phyloP scores from a whole-genome alignment of 1,140 invertebrate genomes.

The Lucilia sericata region DNA sequence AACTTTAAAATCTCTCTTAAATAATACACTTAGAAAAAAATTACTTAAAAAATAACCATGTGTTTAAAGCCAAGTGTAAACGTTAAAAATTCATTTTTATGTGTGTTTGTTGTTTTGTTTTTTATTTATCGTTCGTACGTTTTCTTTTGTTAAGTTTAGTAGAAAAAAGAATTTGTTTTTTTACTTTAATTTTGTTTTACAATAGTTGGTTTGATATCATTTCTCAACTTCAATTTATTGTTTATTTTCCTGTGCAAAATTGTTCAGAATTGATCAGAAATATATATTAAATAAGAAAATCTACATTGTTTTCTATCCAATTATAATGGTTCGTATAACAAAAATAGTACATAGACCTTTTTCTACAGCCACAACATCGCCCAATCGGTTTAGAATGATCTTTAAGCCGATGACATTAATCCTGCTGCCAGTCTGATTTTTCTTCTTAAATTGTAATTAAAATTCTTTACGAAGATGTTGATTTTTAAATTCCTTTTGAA shows the following conservation, averaged over 20 bases:
- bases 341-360: neutral
- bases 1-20: neutral
- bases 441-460: too few relatives aligned
- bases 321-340: neutral
- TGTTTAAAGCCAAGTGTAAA: slow-evolving; percentile 39
- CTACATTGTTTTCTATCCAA: slow-evolving; percentile 11
- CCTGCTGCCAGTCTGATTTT: too few relatives aligned
- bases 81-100: slow-evolving; percentile 13
- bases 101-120: slow-evolving; percentile 18
- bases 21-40: slow-evolving; percentile 24
- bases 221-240: slow-evolving; percentile 23
- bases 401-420: too few relatives aligned
- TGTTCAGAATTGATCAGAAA: neutral
- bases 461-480: too few relatives aligned
- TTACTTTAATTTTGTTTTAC: slow-evolving; percentile 25
- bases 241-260: neutral
- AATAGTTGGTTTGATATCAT: slow-evolving; percentile 20
- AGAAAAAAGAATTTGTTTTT: neutral
- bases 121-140: neutral
- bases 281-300: neutral
- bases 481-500: too few relatives aligned
- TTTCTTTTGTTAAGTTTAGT: neutral
- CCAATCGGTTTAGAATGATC: too few relatives aligned
- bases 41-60: neutral
- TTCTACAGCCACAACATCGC: too few relatives aligned